phyloP scores from a whole-genome alignment of 2,113 vertebrate genomes.

The Gymnobelideus leadbeateri region DNA sequence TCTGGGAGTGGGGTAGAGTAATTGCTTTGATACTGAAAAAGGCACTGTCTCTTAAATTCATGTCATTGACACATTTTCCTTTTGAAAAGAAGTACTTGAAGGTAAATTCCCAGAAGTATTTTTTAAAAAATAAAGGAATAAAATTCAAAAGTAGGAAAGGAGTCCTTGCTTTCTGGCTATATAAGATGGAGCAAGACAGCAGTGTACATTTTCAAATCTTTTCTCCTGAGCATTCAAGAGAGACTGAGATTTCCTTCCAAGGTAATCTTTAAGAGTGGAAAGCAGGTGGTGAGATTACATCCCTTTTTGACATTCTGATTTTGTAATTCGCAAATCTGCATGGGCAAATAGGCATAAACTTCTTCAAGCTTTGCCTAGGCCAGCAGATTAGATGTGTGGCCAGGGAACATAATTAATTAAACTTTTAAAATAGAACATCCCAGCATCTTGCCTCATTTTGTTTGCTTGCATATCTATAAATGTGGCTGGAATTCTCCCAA shows the following conservation, averaged over 20 bases:
- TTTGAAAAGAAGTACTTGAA: background rate
- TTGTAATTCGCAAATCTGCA: slow-evolving; percentile 11
- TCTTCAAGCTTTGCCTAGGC: slow-evolving; percentile 18
- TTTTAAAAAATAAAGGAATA: background rate
- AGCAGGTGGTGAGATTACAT: slow-evolving; percentile 18
- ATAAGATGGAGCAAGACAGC: background rate
- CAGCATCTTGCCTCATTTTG: slow-evolving; percentile 16
- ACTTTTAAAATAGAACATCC: slow-evolving; percentile 3
- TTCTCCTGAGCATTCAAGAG: background rate
- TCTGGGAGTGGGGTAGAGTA: background rate
- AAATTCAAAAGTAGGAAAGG: background rate
- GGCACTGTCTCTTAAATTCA: background rate
- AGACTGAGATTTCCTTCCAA: slow-evolving; percentile 21
- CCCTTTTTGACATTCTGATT: slow-evolving; percentile 11
- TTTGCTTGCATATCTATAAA: slow-evolving; percentile 7
- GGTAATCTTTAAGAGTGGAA: slow-evolving; percentile 24
- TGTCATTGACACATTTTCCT: background rate
- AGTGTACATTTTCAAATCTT: background rate
- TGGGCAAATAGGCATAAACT: background rate
- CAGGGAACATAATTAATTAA: slow-evolving; percentile 32
- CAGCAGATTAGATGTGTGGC: background rate
- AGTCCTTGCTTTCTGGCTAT: background rate
- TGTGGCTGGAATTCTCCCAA: slow-evolving; percentile 22
- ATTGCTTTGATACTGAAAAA: background rate
- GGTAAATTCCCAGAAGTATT: background rate